A percentile compares a stretch with the other conserved stretches of the same genome.
These are phyloP conservation scores for Dioctria rufipes DNA, from an alignment of 2,888 invertebrate genomes.

Conservation along the genomic window DNA sequence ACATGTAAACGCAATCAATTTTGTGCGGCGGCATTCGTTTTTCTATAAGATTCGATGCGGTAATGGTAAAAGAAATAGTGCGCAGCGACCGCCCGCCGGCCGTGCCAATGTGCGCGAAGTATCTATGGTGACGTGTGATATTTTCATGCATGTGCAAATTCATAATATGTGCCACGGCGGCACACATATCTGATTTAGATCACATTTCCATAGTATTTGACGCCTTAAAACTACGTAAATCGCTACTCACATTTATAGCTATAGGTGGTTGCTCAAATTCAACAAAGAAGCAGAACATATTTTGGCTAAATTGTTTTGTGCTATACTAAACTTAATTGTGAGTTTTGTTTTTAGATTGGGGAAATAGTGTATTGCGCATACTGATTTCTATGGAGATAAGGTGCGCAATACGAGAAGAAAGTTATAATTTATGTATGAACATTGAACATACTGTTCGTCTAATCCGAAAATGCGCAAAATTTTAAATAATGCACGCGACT, in stretches of 20 bases:
- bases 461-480: too few species aligned
- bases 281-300: not conserved
- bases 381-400: too few species aligned
- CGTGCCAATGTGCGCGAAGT: too few species aligned
- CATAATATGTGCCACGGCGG: not conserved
- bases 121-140: too few species aligned
- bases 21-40: not conserved
- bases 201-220: constrained; percentile 1
- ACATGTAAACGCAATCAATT: constrained; percentile 5
- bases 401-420: too few species aligned
- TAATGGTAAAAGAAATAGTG: not conserved
- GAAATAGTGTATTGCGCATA: too few species aligned
- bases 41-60: too few species aligned
- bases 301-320: not conserved
- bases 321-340: too few species aligned
- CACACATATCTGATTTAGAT: not conserved
- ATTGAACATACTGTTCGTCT: too few species aligned
- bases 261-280: not conserved
- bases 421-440: too few species aligned
- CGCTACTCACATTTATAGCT: not conserved
- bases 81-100: not conserved
- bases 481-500: too few species aligned
- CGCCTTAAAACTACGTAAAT: not conserved
- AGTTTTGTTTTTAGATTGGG: too few species aligned
- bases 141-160: not conserved